A percentile compares a stretch with the other conserved stretches of the same genome.
Evolutionary conservation across 2,113 vertebrate species (phyloP).

Genomic region (Microtus richardsoni): DNA sequence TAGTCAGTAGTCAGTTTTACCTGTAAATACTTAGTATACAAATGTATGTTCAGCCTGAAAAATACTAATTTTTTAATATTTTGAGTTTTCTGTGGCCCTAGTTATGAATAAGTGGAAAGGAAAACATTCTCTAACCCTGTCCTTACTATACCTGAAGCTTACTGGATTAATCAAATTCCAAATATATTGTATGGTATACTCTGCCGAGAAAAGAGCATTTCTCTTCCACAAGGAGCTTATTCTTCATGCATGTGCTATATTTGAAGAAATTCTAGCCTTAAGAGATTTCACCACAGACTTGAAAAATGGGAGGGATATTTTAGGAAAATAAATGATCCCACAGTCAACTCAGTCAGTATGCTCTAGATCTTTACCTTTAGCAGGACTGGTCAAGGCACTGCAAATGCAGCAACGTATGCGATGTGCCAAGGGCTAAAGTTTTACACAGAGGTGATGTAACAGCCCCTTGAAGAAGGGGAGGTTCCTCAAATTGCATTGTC

Average conservation of each 20-base stretch:
- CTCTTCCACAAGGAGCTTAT: background rate
- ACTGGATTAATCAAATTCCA: background rate
- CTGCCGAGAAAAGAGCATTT: background rate
- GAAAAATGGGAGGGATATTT: background rate
- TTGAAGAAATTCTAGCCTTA: background rate
- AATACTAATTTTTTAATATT: background rate
- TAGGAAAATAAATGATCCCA: background rate
- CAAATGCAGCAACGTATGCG: background rate
- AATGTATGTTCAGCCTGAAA: background rate
- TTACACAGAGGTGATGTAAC: background rate
- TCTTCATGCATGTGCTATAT: background rate
- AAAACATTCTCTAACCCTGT: constrained; percentile 19
- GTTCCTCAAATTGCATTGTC: background rate
- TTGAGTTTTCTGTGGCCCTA: background rate
- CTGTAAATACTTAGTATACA: background rate
- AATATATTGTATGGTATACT: background rate
- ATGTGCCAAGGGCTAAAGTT: background rate
- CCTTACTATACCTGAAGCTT: background rate
- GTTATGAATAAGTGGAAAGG: background rate
- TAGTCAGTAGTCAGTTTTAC: background rate
- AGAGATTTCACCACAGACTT: background rate
- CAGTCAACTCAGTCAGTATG: background rate
- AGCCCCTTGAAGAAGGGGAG: background rate
- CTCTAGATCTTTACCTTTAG: background rate
- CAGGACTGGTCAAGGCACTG: background rate